Evolutionary conservation across 2,797 vertebrate species (phyloP).

Genomic region (Mycteria americana): DNA sequence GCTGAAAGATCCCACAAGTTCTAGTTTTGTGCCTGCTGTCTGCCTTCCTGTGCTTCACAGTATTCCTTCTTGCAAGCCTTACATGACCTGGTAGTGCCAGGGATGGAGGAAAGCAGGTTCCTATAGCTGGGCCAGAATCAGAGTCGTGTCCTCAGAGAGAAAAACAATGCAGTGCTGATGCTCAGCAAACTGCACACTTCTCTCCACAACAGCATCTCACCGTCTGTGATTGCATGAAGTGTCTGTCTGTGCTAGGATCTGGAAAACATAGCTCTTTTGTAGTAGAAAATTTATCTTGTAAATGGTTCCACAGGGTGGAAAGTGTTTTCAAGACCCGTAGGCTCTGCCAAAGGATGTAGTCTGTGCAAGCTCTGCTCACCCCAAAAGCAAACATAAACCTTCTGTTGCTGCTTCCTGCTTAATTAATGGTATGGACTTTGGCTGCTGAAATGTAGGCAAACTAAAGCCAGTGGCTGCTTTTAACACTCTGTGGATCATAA

Average conservation of each 20-base stretch:
- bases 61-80: background rate
- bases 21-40: background rate
- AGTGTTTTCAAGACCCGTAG: background rate
- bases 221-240: accelerated
- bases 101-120: background rate
- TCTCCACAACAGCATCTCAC: background rate
- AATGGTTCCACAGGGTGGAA: background rate
- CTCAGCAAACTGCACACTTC: background rate
- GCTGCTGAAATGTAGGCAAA: background rate
- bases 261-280: background rate
- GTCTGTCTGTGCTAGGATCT: background rate
- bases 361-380: background rate
- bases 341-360: background rate
- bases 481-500: background rate
- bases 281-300: background rate
- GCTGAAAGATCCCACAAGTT: background rate
- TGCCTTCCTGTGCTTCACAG: background rate
- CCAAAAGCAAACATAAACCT: conserved; percentile 27
- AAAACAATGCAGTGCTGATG: background rate
- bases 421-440: background rate
- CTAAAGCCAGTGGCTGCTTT: background rate
- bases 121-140: background rate
- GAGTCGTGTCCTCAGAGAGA: background rate
- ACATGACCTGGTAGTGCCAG: background rate
- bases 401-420: conserved; percentile 12